Conservation (phyloP, 1,140 invertebrate genomes). For the Delia radicum region DNA sequence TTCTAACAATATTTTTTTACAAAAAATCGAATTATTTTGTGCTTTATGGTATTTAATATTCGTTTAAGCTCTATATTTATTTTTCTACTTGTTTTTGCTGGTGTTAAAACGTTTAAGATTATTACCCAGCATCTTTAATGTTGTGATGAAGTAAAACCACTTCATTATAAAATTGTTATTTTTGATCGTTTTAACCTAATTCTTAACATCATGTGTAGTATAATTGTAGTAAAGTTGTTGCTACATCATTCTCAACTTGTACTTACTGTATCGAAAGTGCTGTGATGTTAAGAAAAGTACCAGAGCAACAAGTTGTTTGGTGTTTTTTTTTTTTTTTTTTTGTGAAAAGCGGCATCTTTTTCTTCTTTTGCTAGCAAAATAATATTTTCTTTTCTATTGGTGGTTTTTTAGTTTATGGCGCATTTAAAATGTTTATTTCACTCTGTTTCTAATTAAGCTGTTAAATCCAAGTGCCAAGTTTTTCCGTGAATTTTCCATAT, state of each 20-base stretch:
- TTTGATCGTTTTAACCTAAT: background rate
- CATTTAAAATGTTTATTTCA: background rate
- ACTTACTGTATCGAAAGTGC: background rate
- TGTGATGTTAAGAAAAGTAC: background rate
- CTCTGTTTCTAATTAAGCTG: background rate
- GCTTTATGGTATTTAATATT: too few species aligned
- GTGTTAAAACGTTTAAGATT: too few species aligned
- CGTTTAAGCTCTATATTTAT: too few species aligned
- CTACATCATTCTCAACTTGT: background rate
- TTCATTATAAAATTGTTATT: background rate
- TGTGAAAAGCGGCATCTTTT: too few species aligned
- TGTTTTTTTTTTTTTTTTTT: too few species aligned
- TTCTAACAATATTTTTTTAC: too few species aligned
- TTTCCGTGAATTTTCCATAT: background rate
- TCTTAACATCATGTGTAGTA: background rate
- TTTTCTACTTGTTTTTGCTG: too few species aligned
- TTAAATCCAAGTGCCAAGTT: background rate
- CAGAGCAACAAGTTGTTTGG: background rate
- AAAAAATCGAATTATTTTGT: too few species aligned
- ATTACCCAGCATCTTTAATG: too few species aligned
- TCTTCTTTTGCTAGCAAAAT: too few species aligned
- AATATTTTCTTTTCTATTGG: too few species aligned
- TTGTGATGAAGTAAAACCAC: too few species aligned
- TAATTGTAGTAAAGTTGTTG: background rate
- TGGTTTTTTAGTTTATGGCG: background rate